Evolutionary conservation across 2,888 invertebrate genomes (phyloP).

Genomic region (Melipona bicolor): DNA sequence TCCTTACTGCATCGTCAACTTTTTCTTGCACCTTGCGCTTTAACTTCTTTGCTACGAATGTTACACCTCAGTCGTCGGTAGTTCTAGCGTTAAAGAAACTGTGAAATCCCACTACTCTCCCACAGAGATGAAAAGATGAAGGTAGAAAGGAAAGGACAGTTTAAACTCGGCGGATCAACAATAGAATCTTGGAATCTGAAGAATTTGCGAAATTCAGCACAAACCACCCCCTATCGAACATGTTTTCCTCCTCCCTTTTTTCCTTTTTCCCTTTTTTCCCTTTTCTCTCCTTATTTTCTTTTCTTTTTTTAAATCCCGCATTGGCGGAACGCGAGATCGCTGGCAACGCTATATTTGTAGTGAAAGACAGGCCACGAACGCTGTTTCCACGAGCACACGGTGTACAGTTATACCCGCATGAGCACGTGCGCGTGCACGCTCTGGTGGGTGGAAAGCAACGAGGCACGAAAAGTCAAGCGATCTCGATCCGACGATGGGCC

Average conservation of each 20-base stretch:
- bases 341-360: conserved; percentile 61
- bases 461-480: conserved; percentile 61
- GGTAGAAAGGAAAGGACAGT: too few species aligned
- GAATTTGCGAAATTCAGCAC: conserved; percentile 41
- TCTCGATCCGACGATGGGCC: conserved; percentile 61
- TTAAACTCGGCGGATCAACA: not conserved
- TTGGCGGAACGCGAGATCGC: conserved; percentile 9
- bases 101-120: too few species aligned
- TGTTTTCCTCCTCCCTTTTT: conserved; percentile 7
- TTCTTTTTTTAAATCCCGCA: not conserved
- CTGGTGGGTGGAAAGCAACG: conserved; percentile 64
- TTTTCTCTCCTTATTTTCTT: not conserved
- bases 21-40: too few species aligned
- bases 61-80: too few species aligned
- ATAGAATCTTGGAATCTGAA: conserved; percentile 12
- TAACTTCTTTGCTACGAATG: too few species aligned
- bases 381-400: conserved; percentile 40
- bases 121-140: too few species aligned
- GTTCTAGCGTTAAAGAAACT: too few species aligned
- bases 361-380: conserved; percentile 52
- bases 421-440: not conserved
- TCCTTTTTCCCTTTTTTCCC: not conserved
- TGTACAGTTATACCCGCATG: conserved; percentile 26
- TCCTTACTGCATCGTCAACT: too few species aligned
- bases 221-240: not conserved